Conservation (phyloP, 2,113 vertebrate genomes). For the Sarotherodon lohbergeri region DNA sequence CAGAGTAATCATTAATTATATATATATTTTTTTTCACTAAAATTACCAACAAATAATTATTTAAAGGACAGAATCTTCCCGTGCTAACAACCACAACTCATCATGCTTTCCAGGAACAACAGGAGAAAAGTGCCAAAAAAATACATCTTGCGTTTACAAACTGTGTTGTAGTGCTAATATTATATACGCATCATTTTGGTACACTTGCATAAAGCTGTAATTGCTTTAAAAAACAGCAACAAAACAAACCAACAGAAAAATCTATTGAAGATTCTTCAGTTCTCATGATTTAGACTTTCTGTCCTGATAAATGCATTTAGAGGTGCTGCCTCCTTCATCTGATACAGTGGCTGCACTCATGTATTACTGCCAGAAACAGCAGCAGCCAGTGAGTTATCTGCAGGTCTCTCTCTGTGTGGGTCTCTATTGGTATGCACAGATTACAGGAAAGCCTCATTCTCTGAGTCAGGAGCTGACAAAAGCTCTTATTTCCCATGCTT, state of each 20-base stretch:
- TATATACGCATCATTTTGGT: neutral
- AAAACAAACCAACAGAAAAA: neutral
- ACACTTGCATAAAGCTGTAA: neutral
- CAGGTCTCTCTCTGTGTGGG: neutral
- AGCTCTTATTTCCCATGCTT: fast-evolving
- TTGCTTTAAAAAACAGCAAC: neutral
- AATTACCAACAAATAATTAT: neutral
- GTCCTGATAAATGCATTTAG: neutral
- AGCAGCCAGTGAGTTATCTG: neutral
- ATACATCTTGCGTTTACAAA: neutral
- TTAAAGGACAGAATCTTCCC: neutral
- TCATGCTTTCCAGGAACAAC: neutral
- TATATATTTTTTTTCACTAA: neutral
- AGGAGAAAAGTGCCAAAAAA: neutral
- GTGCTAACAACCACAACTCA: neutral
- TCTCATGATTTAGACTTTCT: neutral
- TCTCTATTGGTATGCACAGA: neutral
- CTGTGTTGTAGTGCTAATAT: neutral
- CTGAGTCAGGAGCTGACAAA: neutral
- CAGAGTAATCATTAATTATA: neutral
- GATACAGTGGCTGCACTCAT: neutral
- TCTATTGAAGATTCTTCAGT: neutral
- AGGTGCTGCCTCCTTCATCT: neutral
- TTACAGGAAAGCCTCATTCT: neutral
- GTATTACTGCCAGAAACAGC: neutral